Base-by-base conservation (phyloP, 2,888 invertebrate species). In the Keiferia lycopersicella region DNA sequence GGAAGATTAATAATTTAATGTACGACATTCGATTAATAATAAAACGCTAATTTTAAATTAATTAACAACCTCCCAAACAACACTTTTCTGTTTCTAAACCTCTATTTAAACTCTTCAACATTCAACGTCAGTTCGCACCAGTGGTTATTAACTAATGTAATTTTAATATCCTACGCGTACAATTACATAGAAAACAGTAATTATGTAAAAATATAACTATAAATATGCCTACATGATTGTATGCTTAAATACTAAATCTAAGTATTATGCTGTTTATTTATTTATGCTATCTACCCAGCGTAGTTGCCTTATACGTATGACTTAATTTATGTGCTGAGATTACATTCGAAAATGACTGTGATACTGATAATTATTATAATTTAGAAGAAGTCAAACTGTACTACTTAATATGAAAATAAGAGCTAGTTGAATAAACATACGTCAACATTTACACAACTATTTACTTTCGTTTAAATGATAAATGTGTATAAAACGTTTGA, bases 51-150 rank as follows among this genome's bases (percentile, higher is more conserved):
- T 71, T 78, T 76, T 84, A 80, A 85, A 77, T 84, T 83, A 82
- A 66, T 64, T 66, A 89, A 88, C 88, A 90, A 91, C 87, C 87
- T 78, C 77, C 78, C 83, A 82, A 88, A 87, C 83, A 88, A 85
- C 84, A 75, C 72, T 73, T 79, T 62, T 62, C 82, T 74, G 73
- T 73, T 73, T 73, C 82, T 87, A 88, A 78, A 88, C 87, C 88
- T 78, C 85, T 87, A 87, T 88, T 86, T 89, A 90, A 90, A 83
- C 87, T 90, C 86, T 87, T 88, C 89, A 91, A 88, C 84, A 76
- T 87, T 90, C 87, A 91, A 91, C 91, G 89, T 88, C 87, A 87
- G 84, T 87, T 87, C 89, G 89, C 89, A 91, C 91, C 89, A 89
- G 80, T 85, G 84, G 83, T 87, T 83, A 83, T 88, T 86, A 82